Conservation (phyloP, 1,140 invertebrate genomes). For the Centruroides sculpturatus region DNA sequence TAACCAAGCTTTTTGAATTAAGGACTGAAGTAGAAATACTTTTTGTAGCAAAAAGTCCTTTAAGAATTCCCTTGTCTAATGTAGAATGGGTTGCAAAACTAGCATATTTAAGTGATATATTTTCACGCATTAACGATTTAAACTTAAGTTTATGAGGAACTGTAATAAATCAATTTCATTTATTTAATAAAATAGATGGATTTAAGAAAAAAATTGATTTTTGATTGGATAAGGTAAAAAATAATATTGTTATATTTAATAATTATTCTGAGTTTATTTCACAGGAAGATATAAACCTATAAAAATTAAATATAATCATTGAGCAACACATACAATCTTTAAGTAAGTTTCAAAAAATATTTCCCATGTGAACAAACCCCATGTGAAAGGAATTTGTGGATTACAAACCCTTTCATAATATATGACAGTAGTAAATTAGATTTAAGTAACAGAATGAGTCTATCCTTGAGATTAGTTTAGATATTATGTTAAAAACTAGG, state of each 20-base stretch:
- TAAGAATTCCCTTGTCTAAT: neutral
- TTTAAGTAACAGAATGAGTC: neutral
- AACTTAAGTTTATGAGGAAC: constrained; percentile 1
- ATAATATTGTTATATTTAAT: neutral
- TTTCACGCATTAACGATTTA: neutral
- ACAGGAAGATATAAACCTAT: neutral
- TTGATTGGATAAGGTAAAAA: neutral
- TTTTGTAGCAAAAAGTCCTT: constrained; percentile 3
- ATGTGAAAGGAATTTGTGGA: neutral
- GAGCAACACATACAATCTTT: neutral
- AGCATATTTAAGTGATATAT: constrained; percentile 2
- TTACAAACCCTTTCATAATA: neutral
- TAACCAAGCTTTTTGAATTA: constrained; percentile 21
- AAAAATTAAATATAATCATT: neutral
- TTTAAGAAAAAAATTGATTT: neutral
- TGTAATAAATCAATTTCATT: neutral
- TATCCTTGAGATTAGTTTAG: neutral
- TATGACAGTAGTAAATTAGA: neutral
- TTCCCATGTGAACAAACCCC: neutral
- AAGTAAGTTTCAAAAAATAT: neutral
- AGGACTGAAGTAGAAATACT: constrained; percentile 3
- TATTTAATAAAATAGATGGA: constrained; percentile 2
- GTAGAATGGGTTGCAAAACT: neutral
- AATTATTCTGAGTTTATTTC: neutral
- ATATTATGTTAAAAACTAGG: neutral